A percentile compares a stretch with the other conserved stretches of the same genome.
phyloP scores from a whole-genome alignment of 2,888 invertebrate species.

The Baronia brevicornis region DNA sequence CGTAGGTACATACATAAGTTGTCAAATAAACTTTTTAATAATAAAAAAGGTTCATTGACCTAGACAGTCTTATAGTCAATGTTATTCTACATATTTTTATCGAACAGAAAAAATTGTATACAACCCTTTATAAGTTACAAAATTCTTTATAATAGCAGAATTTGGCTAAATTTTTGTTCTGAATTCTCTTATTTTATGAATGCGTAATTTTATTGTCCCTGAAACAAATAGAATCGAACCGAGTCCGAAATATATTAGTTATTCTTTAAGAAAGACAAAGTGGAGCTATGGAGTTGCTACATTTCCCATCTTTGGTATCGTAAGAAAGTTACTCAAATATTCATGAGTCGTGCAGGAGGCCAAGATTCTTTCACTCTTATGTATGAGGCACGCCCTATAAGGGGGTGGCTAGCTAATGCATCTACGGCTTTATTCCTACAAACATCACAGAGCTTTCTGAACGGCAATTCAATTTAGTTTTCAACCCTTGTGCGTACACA shows the following conservation, averaged over 20 bases:
- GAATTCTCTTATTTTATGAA: too few species aligned
- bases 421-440: constrained; percentile 53
- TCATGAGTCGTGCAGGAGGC: constrained; percentile 27
- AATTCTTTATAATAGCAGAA: too few species aligned
- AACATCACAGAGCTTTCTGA: constrained; percentile 55
- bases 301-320: constrained; percentile 14
- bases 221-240: constrained; percentile 9
- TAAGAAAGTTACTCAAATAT: constrained; percentile 17
- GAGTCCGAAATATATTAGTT: constrained; percentile 12
- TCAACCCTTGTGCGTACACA: constrained; percentile 23
- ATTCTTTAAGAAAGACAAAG: constrained; percentile 13
- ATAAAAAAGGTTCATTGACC: too few species aligned
- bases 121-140: too few species aligned
- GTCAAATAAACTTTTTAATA: too few species aligned
- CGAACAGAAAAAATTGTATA: too few species aligned
- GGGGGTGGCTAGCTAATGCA: constrained; percentile 54
- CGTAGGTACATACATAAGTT: too few species aligned
- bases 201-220: constrained; percentile 7
- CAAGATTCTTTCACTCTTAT: constrained; percentile 37
- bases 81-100: too few species aligned
- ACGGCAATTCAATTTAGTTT: constrained; percentile 57
- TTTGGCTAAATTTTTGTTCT: too few species aligned
- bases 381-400: constrained; percentile 24
- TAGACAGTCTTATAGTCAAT: too few species aligned
- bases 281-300: constrained; percentile 14